Conservation (phyloP, 2,113 vertebrate species). For the Phainopepla nitens region DNA sequence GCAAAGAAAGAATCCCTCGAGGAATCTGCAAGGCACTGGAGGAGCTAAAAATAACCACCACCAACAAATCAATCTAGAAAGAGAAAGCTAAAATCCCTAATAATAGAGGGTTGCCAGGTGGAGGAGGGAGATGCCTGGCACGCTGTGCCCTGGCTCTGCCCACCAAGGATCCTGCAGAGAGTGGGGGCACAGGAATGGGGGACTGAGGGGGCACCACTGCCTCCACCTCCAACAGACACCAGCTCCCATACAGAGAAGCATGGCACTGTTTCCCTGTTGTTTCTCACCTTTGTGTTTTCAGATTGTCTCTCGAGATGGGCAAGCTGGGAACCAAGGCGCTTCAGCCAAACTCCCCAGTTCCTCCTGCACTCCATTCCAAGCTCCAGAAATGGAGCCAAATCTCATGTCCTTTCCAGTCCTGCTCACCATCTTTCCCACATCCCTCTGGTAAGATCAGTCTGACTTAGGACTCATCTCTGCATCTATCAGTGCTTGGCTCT, state of each 20-base stretch:
- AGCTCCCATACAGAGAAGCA: fast-evolving
- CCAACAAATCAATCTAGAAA: constrained; percentile 13
- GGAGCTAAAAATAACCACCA: constrained; percentile 34
- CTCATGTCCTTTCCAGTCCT: neutral
- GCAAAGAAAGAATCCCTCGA: constrained; percentile 37
- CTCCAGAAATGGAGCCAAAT: neutral
- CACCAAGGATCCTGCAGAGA: neutral
- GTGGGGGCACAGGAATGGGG: neutral
- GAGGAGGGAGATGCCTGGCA: neutral
- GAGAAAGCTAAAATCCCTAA: neutral
- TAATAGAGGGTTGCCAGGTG: neutral
- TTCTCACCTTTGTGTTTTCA: neutral
- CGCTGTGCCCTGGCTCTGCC: fast-evolving
- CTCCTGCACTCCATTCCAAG: neutral
- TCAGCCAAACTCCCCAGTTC: neutral
- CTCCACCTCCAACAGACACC: neutral
- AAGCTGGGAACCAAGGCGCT: neutral
- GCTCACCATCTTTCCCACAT: neutral
- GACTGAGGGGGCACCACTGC: fast-evolving
- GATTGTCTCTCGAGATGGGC: neutral
- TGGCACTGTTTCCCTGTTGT: neutral
- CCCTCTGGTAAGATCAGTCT: neutral
- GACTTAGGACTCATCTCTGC: neutral
- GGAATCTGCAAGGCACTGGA: neutral
- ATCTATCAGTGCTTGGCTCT: neutral